A percentile compares a stretch with the other conserved stretches of the same genome.
These are phyloP conservation scores for Chaetops frenatus DNA, from an alignment of 2,113 vertebrate species.

Conservation along the genomic window DNA sequence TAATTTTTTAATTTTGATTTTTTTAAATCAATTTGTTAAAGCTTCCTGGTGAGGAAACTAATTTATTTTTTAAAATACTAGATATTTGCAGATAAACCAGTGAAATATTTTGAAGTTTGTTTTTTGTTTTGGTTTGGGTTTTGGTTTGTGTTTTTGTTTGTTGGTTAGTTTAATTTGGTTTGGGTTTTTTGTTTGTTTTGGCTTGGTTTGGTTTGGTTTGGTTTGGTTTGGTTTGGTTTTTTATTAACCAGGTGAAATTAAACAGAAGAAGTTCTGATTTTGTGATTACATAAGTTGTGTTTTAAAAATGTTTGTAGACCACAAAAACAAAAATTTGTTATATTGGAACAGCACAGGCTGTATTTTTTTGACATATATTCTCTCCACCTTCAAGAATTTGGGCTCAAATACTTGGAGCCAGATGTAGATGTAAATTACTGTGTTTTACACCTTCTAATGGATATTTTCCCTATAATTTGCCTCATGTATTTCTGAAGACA, in stretches of 20 bases:
- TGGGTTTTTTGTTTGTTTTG: too few species aligned
- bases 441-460: neutral
- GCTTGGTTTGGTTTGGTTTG: too few species aligned
- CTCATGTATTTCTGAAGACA: neutral
- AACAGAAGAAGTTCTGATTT: neutral
- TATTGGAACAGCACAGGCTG: fast-evolving
- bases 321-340: neutral
- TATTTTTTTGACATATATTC: neutral
- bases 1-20: too few species aligned
- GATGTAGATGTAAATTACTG: neutral
- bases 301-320: fast-evolving
- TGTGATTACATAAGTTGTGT: neutral
- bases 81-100: neutral
- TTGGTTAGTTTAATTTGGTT: too few species aligned
- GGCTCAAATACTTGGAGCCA: neutral
- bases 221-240: too few species aligned
- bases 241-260: neutral
- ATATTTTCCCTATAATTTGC: neutral
- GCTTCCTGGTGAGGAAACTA: neutral
- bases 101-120: neutral
- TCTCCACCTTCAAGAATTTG: neutral
- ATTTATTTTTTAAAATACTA: fast-evolving
- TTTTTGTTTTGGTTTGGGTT: too few species aligned
- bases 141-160: too few species aligned
- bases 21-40: neutral